Percentiles rank a stretch among this genome's conserved stretches.
phyloP scores from a whole-genome alignment of 2,888 invertebrate genomes.

The Tenthredo distinguenda region DNA sequence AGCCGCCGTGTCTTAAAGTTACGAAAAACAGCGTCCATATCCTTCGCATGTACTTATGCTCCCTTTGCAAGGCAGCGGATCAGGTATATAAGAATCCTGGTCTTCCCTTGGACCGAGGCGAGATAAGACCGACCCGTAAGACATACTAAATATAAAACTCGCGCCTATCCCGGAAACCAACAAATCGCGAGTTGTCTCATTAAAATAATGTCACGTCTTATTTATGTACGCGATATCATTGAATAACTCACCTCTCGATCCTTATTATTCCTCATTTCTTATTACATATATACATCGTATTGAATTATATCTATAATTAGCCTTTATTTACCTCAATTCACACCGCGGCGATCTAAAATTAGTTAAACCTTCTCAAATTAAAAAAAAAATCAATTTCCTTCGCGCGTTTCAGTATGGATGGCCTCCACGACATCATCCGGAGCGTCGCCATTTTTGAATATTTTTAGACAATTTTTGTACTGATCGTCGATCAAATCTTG shows the following conservation, averaged over 20 bases:
- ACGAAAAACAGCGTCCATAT: background rate
- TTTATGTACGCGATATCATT: background rate
- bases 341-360: background rate
- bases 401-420: no score
- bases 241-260: background rate
- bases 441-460: no score
- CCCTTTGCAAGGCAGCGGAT: background rate
- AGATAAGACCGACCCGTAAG: slow-evolving; percentile 10
- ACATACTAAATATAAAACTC: background rate
- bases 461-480: no score
- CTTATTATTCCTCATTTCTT: background rate
- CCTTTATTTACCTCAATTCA: background rate
- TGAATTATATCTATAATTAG: background rate
- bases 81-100: background rate
- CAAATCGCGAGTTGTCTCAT: slow-evolving; percentile 15
- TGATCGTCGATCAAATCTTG: no score
- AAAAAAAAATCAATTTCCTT: background rate
- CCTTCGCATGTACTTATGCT: background rate
- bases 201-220: slow-evolving; percentile 23
- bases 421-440: no score
- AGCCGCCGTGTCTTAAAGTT: background rate
- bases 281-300: background rate
- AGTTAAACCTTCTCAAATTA: background rate
- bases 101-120: background rate
- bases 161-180: background rate